Percentiles rank a stretch among this genome's conserved stretches.
Conservation (phyloP, 92 coral and sea anemone species). For the Phymanthus crucifer region DNA sequence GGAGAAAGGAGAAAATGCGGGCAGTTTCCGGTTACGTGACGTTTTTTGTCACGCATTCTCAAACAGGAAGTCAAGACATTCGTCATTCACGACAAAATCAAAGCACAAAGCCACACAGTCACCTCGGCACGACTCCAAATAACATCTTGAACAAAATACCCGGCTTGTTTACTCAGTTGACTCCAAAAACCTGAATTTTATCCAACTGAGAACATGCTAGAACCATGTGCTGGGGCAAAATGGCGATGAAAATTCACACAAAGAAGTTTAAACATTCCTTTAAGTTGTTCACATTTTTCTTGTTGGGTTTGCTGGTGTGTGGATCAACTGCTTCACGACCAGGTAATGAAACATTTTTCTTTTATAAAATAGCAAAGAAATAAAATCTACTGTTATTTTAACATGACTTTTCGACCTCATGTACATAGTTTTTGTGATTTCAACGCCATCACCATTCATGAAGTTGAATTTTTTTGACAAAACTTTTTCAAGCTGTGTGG, state of each 20-base stretch:
- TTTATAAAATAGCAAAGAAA: background rate
- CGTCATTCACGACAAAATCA: background rate
- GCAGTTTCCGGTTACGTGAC: conserved; percentile 19
- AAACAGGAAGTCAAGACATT: conserved; percentile 14
- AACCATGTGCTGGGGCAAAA: conserved; percentile 23
- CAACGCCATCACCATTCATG: too few relatives aligned
- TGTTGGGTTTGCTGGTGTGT: background rate
- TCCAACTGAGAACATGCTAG: conserved; percentile 14
- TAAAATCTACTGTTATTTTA: background rate
- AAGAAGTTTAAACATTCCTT: background rate
- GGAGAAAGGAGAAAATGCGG: too few relatives aligned
- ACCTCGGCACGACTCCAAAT: conserved; percentile 21
- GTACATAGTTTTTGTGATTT: too few relatives aligned
- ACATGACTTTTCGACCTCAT: background rate
- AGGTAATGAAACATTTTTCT: conserved; percentile 22
- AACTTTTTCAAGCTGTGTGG: too few relatives aligned
- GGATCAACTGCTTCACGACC: conserved; percentile 5
- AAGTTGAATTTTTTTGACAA: too few relatives aligned
- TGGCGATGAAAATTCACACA: background rate
- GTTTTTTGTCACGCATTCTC: conserved; percentile 12
- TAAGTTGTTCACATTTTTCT: conserved; percentile 4
- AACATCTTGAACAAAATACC: conserved; percentile 10
- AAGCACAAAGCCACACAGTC: background rate
- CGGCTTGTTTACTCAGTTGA: conserved; percentile 12
- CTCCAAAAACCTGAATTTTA: background rate